Conservation (phyloP, 2,797 vertebrate genomes). For the Cottoperca gobio region DNA sequence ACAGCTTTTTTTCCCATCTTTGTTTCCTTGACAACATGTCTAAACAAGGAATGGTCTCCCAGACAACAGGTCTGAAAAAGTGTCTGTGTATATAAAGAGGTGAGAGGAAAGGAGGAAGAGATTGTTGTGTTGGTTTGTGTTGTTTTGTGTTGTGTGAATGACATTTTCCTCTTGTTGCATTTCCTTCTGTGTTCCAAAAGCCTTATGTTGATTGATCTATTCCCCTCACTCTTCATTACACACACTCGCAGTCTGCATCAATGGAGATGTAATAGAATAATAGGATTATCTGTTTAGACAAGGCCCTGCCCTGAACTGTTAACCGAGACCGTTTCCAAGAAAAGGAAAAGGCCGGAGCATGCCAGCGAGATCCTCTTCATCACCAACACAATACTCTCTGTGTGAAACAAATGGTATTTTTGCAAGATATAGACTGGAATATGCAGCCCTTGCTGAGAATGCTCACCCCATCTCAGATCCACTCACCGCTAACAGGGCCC, state of each 20-base stretch:
- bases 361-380: slow-evolving; percentile 61
- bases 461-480: slow-evolving; percentile 54
- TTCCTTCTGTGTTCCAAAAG: slow-evolving; percentile 10
- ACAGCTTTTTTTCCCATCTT: slow-evolving; percentile 75
- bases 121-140: slow-evolving; percentile 22
- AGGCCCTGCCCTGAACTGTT: slow-evolving; percentile 43
- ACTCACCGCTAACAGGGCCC: slow-evolving; percentile 45
- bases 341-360: slow-evolving; percentile 26
- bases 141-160: slow-evolving; percentile 1
- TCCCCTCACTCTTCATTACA: slow-evolving; percentile 32
- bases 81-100: slow-evolving; percentile 39
- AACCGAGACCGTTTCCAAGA: slow-evolving; percentile 39
- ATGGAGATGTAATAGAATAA: slow-evolving; percentile 52
- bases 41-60: slow-evolving; percentile 87
- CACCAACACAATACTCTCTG: slow-evolving; percentile 55
- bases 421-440: slow-evolving; percentile 51
- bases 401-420: slow-evolving; percentile 62
- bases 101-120: slow-evolving; percentile 45
- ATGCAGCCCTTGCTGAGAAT: slow-evolving; percentile 38
- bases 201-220: slow-evolving; percentile 54
- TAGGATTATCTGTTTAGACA: slow-evolving; percentile 61
- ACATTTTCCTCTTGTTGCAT: slow-evolving; percentile 6
- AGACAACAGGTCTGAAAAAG: slow-evolving; percentile 80
- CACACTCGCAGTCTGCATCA: slow-evolving; percentile 2
- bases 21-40: slow-evolving; percentile 87